phyloP scores from a whole-genome alignment of 2,888 invertebrate genomes.

The Linnaemya tessellans region DNA sequence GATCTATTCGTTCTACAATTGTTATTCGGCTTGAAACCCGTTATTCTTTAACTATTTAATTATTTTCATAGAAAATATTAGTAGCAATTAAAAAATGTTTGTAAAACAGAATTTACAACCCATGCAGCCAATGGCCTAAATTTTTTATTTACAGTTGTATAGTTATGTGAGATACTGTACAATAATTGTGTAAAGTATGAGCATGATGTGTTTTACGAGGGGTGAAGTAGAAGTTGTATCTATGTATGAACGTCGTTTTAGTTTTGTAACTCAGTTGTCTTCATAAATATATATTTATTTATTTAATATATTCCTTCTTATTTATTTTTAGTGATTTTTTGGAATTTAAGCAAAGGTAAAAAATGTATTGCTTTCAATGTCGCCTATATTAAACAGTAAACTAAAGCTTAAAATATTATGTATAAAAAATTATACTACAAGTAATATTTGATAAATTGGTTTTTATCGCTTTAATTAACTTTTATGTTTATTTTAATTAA shows the following conservation, averaged over 20 bases:
- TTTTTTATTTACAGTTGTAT: too few relatives aligned
- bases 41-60: too few relatives aligned
- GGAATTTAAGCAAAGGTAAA: conserved; percentile 19
- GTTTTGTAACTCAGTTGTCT: neutral
- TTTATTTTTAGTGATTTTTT: conserved; percentile 57
- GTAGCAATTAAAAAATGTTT: too few relatives aligned
- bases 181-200: neutral
- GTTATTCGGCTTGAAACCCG: too few relatives aligned
- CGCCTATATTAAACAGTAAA: conserved; percentile 40
- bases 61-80: too few relatives aligned
- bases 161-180: neutral
- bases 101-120: too few relatives aligned
- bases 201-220: neutral
- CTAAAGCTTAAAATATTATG: conserved; percentile 8
- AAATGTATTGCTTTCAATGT: conserved; percentile 65
- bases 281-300: neutral
- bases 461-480: conserved; percentile 32
- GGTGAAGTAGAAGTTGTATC: neutral
- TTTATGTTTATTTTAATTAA: conserved; percentile 32
- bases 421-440: conserved; percentile 32
- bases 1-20: too few relatives aligned
- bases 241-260: neutral
- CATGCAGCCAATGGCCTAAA: too few relatives aligned
- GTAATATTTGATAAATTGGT: conserved; percentile 19
- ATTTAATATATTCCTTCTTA: conserved; percentile 22